These are phyloP conservation scores for Cottus gobio DNA, from an alignment of 2,113 vertebrate genomes.

Conservation along the genomic window DNA sequence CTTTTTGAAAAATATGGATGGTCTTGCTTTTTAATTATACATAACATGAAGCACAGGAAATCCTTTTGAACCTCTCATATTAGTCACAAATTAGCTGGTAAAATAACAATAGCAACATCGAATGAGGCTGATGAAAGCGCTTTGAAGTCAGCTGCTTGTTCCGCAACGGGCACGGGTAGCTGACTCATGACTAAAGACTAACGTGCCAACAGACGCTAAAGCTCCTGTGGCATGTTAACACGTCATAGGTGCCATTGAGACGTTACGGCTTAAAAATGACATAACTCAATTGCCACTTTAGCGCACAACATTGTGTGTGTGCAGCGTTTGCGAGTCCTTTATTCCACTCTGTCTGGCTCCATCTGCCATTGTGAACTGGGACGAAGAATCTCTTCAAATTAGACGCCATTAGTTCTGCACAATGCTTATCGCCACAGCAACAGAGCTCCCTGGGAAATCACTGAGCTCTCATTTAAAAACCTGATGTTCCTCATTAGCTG, in stretches of 20 bases:
- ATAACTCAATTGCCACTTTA: slow-evolving; percentile 6
- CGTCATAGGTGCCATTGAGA: neutral
- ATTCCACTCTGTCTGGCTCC: slow-evolving; percentile 28
- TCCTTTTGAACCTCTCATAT: no score
- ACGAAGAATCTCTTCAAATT: slow-evolving; percentile 44
- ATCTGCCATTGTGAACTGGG: slow-evolving; percentile 54
- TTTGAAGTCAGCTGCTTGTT: neutral
- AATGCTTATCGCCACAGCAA: slow-evolving; percentile 22
- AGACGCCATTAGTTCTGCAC: slow-evolving; percentile 46
- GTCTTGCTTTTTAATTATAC: neutral
- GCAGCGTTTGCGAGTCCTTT: neutral
- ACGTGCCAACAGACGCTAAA: neutral
- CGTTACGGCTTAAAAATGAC: neutral
- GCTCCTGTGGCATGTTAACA: no score
- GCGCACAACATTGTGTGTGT: neutral
- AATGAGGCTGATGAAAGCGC: neutral
- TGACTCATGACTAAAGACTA: neutral
- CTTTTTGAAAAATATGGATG: no score
- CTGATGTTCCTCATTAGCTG: slow-evolving; percentile 8
- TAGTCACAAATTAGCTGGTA: neutral
- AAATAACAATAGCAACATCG: neutral
- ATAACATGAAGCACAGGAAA: neutral
- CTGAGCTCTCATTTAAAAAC: neutral
- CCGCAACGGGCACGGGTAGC: no score
- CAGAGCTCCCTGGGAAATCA: slow-evolving; percentile 15